Base-by-base conservation (phyloP, 2,888 invertebrate genomes). In the Gerris lacustris region DNA sequence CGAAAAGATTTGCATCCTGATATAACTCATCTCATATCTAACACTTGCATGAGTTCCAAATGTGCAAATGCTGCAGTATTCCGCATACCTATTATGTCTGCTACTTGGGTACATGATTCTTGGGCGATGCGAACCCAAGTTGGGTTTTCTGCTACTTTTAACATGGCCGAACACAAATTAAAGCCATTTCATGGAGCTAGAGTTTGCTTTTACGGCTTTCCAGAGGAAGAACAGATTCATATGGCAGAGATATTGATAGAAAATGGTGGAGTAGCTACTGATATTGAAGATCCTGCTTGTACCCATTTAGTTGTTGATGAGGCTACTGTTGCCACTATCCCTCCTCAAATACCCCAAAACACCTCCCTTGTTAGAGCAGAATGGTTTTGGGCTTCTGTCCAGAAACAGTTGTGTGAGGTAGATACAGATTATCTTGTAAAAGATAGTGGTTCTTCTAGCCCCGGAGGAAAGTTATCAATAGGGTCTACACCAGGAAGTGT, bases 311-410 rank as follows among this genome's bases (percentile, higher is more conserved):
- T 93, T 73, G 91, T 94, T 71, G 93, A 94, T 80, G 92, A 92
- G 79, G 88, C 89, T 77, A 86, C 85, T 76, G 86, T 88, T 55
- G 84, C 86, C 77, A 83, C 87, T 68, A 85, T 89, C 75, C 89
- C 88, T 66, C 90, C 88, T 67, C 91, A 90, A 78, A 86, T 88
- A 71, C 87, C 88, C 73, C 82, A 86, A 73, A 86, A 86, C 76
- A 88, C 90, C 45, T 88, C 89, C 79, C 84, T 94, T 74, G 89
- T 94, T 70, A 93, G 92, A 81, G 91, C 91, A 6, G 94, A 96
- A 83, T 97, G 97, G 97, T 97, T 97, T 82, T 98, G 97, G 97
- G 93, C 92, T 63, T 95, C 96, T 67, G 93, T 97, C 73, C 96
- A 96, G 82, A 94, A 96, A 84, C 94, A 95, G 78, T 92, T 91